Evolutionary conservation across 2,797 vertebrate genomes (phyloP).

Genomic region (Epinephelus coioides): DNA sequence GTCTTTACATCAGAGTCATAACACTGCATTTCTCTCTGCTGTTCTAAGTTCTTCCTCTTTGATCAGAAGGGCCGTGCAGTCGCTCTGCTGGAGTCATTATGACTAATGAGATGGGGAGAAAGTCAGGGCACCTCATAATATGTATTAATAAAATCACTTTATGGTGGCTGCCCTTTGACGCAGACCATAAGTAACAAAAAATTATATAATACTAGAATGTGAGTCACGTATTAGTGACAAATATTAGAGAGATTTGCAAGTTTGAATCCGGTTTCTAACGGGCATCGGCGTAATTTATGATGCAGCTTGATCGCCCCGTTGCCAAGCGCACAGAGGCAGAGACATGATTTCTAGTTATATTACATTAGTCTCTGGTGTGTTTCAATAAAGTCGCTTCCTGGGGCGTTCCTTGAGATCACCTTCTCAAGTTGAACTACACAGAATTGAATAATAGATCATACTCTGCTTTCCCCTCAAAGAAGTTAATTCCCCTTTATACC

Average conservation of each 20-base stretch:
- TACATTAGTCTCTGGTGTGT: constrained; percentile 38
- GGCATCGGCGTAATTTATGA: neutral
- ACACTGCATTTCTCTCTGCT: neutral
- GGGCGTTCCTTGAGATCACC: constrained; percentile 7
- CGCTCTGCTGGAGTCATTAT: constrained; percentile 38
- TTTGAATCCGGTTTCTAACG: neutral
- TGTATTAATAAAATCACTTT: constrained; percentile 41
- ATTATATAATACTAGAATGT: too few relatives aligned
- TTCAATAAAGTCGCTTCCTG: constrained; percentile 19
- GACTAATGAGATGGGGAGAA: constrained; percentile 51
- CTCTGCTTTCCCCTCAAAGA: constrained; percentile 40
- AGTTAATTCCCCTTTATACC: constrained; percentile 23
- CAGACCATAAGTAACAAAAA: constrained; percentile 13
- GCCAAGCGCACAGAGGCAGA: constrained; percentile 16
- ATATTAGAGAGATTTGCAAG: constrained; percentile 4
- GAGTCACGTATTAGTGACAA: constrained; percentile 1
- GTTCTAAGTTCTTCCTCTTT: constrained; percentile 17
- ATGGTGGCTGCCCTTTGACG: constrained; percentile 29
- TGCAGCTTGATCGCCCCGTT: neutral
- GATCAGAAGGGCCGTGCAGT: neutral
- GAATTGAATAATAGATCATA: constrained; percentile 55
- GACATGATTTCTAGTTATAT: constrained; percentile 37
- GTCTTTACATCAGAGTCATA: constrained; percentile 1
- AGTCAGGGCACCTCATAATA: constrained; percentile 46
- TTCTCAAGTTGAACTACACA: constrained; percentile 31